Evolutionary conservation across 2,888 invertebrate species (phyloP), one percentile per base, ranked within the genome.

Genomic region (Chirona hameri): DNA sequence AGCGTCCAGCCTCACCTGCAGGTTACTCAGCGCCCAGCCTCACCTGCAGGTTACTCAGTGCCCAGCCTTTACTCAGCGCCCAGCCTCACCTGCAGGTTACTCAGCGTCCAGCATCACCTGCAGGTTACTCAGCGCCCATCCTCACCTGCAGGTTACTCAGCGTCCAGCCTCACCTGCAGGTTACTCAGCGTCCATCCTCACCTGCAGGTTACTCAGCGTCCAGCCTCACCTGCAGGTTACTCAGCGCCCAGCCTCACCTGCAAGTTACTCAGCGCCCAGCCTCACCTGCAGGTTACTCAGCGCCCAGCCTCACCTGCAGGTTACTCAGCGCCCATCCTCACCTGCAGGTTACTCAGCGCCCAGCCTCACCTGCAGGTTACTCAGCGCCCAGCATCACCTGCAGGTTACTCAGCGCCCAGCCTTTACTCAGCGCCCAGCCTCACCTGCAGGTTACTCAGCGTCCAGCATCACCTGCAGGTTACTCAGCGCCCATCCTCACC

Each of bases 1-100:
- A 89, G 84, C 0, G 88, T 88, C 83, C 87, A 87, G 29, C 89
- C 89, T n/a, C n/a, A n/a, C n/a, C n/a, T n/a, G n/a, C n/a, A n/a
- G n/a, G n/a, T n/a, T n/a, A n/a, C n/a, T n/a, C n/a, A n/a, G n/a
- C 2, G 39, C 39, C 39, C 31, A 0, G 15, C 82, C 79, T 69
- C 81, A 88, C 89, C 87, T 88, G 88, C 46, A 89, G 85, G 69
- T 87, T 86, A 27, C 88, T 86, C 7, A 89, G 84, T 0, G 88
- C 88, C 83, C 87, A 87, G 29, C 89, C 89, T n/a, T n/a, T n/a
- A n/a, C n/a, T n/a, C n/a, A n/a, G n/a, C 2, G 39, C 39, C 39
- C 31, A 0, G 15, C 82, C 79, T 69, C 81, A 88, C 89, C 87
- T 88, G 88, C 46, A 89, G 85, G 69, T 87, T 86, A 27, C 88